Evolutionary conservation across 30 jellyfish, hydroid and myxozoan genomes (phyloP).

Genomic region (Aurelia aurita complex sp. Pacific): DNA sequence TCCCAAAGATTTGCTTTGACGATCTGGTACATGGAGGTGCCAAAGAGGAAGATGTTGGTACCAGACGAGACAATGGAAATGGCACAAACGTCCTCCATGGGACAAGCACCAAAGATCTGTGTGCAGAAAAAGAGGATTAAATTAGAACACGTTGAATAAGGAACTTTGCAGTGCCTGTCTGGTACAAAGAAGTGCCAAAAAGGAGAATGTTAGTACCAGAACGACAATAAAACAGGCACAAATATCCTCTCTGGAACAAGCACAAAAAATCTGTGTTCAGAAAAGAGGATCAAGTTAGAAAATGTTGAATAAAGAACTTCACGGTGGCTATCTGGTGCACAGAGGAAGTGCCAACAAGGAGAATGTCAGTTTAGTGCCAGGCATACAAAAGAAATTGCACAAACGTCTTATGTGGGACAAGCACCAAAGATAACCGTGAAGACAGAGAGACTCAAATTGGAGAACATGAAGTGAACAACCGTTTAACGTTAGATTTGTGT

Average conservation of each 20-base stretch:
- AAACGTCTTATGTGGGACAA: too few species aligned
- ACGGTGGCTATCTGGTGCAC: neutral
- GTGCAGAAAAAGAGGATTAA: constrained; percentile 28
- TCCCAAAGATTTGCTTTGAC: constrained; percentile 47
- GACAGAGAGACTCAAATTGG: too few species aligned
- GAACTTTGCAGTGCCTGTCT: neutral
- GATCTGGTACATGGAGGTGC: constrained; percentile 65
- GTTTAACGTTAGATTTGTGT: too few species aligned
- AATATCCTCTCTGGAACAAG: too few species aligned
- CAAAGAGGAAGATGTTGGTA: constrained; percentile 20
- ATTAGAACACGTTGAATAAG: constrained; percentile 2
- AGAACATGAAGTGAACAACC: too few species aligned
- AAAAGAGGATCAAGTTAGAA: too few species aligned
- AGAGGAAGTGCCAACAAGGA: neutral
- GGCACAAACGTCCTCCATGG: neutral
- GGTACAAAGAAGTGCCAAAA: neutral
- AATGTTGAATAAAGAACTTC: neutral
- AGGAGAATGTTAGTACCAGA: neutral
- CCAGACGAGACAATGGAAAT: constrained; percentile 18
- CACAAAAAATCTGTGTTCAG: too few species aligned
- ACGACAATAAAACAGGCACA: too few species aligned
- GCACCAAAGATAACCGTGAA: too few species aligned
- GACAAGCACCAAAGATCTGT: constrained; percentile 29
- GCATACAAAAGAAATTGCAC: too few species aligned
- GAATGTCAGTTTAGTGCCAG: too few species aligned